Evolutionary conservation across 2,797 vertebrate species (phyloP).

Genomic region (Enteromius argenteus): DNA sequence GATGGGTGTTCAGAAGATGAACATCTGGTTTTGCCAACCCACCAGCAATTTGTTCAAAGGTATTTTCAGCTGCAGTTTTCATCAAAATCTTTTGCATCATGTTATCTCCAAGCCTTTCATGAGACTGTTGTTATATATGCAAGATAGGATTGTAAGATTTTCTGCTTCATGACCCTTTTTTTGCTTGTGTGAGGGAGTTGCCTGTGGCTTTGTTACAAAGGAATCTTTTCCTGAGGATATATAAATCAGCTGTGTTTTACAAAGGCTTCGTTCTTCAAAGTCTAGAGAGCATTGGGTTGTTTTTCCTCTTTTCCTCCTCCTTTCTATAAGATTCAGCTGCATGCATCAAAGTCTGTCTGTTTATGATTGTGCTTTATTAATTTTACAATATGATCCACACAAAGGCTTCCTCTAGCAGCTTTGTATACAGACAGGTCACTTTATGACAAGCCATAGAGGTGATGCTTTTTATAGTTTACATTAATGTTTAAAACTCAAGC

Average conservation of each 20-base stretch:
- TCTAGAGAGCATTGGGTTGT: conserved; percentile 16
- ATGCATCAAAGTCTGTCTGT: conserved; percentile 30
- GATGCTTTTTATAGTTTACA: conserved; percentile 24
- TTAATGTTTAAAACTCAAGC: conserved; percentile 13
- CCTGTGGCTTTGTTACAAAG: conserved; percentile 54
- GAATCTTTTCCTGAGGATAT: conserved; percentile 52
- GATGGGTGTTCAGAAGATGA: conserved; percentile 51
- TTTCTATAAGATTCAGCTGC: conserved; percentile 28
- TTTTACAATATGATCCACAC: conserved; percentile 27
- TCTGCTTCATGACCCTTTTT: conserved; percentile 31
- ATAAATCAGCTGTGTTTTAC: conserved; percentile 56
- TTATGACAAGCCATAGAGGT: background rate
- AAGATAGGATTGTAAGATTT: conserved; percentile 19
- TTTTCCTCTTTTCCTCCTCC: conserved; percentile 7
- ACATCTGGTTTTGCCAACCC: conserved; percentile 59
- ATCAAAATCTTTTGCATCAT: conserved; percentile 49
- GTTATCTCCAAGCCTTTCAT: conserved; percentile 44
- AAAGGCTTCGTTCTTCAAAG: conserved; percentile 53
- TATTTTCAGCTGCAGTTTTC: conserved; percentile 54
- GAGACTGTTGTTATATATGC: conserved; percentile 37
- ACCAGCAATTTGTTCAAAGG: conserved; percentile 57
- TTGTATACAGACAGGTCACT: conserved; percentile 10
- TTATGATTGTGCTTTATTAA: background rate
- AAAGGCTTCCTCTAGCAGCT: background rate
- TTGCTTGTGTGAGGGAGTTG: conserved; percentile 43